Evolutionary conservation across 2,113 vertebrate genomes (phyloP).

Genomic region (Caloenas nicobarica): DNA sequence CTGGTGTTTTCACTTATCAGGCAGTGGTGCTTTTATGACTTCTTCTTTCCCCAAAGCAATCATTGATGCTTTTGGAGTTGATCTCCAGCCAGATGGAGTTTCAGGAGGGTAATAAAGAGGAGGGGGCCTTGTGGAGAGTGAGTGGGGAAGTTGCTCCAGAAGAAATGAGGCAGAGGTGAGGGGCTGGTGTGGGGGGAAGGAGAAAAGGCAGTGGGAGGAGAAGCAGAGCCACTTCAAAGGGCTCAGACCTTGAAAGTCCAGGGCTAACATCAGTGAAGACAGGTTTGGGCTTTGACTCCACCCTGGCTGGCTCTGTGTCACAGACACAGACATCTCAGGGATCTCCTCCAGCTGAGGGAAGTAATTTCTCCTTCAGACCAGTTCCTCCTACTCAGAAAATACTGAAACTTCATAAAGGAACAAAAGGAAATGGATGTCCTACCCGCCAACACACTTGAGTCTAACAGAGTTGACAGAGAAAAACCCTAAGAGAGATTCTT

Average conservation of each 20-base stretch:
- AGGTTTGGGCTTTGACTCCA: neutral
- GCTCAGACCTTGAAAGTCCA: neutral
- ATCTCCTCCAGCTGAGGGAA: neutral
- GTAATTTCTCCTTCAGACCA: neutral
- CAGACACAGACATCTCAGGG: neutral
- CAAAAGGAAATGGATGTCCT: neutral
- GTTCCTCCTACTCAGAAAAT: neutral
- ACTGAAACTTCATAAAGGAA: neutral
- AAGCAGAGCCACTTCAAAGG: neutral
- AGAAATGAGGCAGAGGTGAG: neutral
- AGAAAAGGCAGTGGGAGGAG: neutral
- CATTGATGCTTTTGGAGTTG: neutral
- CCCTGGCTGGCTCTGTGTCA: neutral
- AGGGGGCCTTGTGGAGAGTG: neutral
- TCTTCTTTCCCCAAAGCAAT: neutral
- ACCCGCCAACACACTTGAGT: neutral
- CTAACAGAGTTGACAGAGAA: neutral
- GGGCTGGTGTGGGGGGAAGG: neutral
- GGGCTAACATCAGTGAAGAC: neutral
- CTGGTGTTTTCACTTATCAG: neutral
- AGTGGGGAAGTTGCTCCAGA: neutral
- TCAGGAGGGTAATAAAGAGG: neutral
- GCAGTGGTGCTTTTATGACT: rapidly evolving
- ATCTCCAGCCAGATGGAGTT: neutral
- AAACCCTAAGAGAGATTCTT: neutral